A percentile compares a stretch with the other conserved stretches of the same genome.
Evolutionary conservation across 2,888 invertebrate species (phyloP).

Genomic region (Cataglyphis livida): DNA sequence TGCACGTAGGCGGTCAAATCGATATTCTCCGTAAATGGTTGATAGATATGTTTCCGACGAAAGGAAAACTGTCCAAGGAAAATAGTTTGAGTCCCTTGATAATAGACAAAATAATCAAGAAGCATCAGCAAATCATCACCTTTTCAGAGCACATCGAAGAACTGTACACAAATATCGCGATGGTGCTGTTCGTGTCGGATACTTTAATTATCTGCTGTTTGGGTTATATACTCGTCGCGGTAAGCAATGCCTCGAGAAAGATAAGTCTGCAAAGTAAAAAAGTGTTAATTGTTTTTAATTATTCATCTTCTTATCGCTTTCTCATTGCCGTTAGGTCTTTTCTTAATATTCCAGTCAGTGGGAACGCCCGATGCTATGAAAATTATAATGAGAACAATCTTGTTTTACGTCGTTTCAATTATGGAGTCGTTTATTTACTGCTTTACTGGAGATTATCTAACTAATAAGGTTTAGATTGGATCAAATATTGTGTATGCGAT

Average conservation of each 20-base stretch:
- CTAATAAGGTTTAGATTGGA: conserved; percentile 64
- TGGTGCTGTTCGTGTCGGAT: conserved; percentile 59
- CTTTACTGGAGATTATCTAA: conserved; percentile 72
- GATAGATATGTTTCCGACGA: neutral
- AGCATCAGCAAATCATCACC: conserved; percentile 13
- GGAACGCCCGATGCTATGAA: conserved; percentile 1
- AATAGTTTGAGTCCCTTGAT: neutral
- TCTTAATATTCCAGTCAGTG: conserved; percentile 59
- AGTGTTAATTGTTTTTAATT: neutral
- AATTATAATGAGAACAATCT: conserved; percentile 55
- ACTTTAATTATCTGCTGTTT: conserved; percentile 63
- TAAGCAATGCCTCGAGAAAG: conserved; percentile 26
- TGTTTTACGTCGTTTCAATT: conserved; percentile 58
- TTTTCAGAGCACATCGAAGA: conserved; percentile 27
- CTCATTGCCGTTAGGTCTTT: neutral
- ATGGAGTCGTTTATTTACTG: conserved; percentile 67
- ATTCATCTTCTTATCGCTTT: neutral
- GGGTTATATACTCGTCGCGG: conserved; percentile 63
- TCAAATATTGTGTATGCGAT: neutral
- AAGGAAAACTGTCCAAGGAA: neutral
- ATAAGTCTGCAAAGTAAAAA: neutral
- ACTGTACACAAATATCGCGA: conserved; percentile 46
- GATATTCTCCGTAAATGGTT: conserved; percentile 42
- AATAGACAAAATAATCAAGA: neutral
- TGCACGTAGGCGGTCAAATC: conserved; percentile 46